Percentiles rank a stretch among this genome's conserved stretches.
phyloP scores from a whole-genome alignment of 1,140 invertebrate species.

The Globodera rostochiensis region DNA sequence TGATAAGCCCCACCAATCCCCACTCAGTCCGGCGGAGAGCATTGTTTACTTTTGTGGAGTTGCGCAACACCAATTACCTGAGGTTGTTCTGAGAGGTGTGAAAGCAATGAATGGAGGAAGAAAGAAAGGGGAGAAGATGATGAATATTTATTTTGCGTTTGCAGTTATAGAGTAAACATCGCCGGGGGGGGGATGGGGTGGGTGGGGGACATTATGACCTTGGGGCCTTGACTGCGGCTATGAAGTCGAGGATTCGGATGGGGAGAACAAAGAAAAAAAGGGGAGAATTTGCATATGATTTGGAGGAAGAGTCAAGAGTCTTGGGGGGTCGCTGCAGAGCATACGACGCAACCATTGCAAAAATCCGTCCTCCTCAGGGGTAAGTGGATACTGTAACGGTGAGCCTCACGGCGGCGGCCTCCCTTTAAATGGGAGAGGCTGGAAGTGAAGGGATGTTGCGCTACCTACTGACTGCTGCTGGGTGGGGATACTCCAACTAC shows the following conservation, averaged over 20 bases:
- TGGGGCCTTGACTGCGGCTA: not conserved
- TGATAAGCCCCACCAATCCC: not conserved
- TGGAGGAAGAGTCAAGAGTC: no score
- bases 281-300: no score
- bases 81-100: not conserved
- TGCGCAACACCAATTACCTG: not conserved
- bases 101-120: not conserved
- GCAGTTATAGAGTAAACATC: not conserved
- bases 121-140: not conserved
- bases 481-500: no score
- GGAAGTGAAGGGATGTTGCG: no score
- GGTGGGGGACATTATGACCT: not conserved
- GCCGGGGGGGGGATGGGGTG: no score
- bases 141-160: not conserved
- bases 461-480: no score
- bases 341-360: no score
- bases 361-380: not conserved
- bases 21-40: not conserved
- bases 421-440: no score
- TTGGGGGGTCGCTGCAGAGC: no score
- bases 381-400: not conserved
- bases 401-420: not conserved
- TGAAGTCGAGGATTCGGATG: not conserved
- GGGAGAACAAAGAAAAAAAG: no score
- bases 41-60: not conserved